A percentile compares a stretch with the other conserved stretches of the same genome.
Evolutionary conservation across 2,113 vertebrate species (phyloP).

Genomic region (Colinus virginianus): DNA sequence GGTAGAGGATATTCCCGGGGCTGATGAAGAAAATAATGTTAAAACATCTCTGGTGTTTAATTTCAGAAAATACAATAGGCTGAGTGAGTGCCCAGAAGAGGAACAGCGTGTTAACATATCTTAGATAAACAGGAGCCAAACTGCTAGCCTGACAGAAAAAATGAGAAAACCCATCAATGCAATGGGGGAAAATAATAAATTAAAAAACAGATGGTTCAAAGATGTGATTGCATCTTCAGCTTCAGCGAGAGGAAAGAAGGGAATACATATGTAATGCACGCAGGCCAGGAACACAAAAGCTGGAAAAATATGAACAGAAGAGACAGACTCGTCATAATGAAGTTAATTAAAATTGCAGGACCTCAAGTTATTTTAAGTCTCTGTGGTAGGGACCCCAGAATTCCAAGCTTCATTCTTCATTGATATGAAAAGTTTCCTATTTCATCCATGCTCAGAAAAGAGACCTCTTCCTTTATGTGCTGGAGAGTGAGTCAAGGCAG

Average conservation of each 20-base stretch:
- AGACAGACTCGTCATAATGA: slow-evolving; percentile 35
- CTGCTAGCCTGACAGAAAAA: slow-evolving; percentile 39
- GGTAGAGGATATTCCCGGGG: slow-evolving; percentile 49
- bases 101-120: slow-evolving; percentile 61
- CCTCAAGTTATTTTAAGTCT: slow-evolving; percentile 66
- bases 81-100: slow-evolving; percentile 38
- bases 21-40: slow-evolving; percentile 61
- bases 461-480: slow-evolving; percentile 52
- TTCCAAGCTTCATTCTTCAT: slow-evolving; percentile 44
- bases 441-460: slow-evolving; percentile 18
- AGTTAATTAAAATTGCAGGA: slow-evolving; percentile 76
- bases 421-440: slow-evolving; percentile 22
- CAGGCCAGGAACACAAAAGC: slow-evolving; percentile 56
- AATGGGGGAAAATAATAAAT: slow-evolving; percentile 39
- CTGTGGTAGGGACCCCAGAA: slow-evolving; percentile 21
- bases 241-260: slow-evolving; percentile 50
- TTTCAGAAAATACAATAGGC: slow-evolving; percentile 55
- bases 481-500: slow-evolving; percentile 60
- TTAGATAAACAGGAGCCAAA: slow-evolving; percentile 66
- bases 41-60: slow-evolving; percentile 59
- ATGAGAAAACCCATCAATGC: slow-evolving; percentile 8
- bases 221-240: slow-evolving; percentile 60
- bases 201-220: slow-evolving; percentile 59
- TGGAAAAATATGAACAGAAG: slow-evolving; percentile 29
- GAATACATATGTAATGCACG: slow-evolving; percentile 17